Evolutionary conservation across 2,113 vertebrate genomes (phyloP), one percentile per base, ranked within the genome.

Genomic region (Tachuris rubrigastra): DNA sequence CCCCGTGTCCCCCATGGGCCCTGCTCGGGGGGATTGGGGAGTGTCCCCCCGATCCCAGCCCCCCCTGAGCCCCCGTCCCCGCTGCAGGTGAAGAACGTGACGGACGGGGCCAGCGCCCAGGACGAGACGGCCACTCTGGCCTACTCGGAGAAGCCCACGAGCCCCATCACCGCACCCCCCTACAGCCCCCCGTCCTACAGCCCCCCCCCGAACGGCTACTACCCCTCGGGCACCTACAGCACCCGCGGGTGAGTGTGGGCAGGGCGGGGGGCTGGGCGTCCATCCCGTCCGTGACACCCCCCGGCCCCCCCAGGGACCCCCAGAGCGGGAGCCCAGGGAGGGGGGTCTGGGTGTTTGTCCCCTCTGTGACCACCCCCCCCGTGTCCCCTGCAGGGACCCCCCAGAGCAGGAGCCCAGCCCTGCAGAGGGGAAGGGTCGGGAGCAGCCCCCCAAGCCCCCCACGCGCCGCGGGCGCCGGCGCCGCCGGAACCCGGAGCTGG

Each of bases 11-110:
- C 59, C 59, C 7, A 22, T 23, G 33, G n/a, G 55, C 31, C 33
- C 21, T 58, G 33, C 33, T 24, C 7, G 60, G 58, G 5, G 33
- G 41, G 42, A 5, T 2, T 18, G 58, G 58, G 24, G 41, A 7
- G 41, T 5, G 56, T 55, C 56, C 50, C 50, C 59, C 12, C 1
- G 0, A 56, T 15, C 47, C 39, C 5, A 1, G 27, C 31, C 14
- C 0, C 0, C 6, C 7, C 62, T 58, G 39, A 80, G 22, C 25
- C 0, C 21, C 25, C 27, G 9, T 72, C 23, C 20, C 35, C 5
- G 10, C 56, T 27, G 5, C 88, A 99, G 98, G 98, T 99, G 93
- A 99, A 99, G 98, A 98, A 98, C 74, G 98, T 99, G 76, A 97
- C 97, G 3, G 98, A 98, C 27, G 97, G 89, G 50, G 90, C 77